Evolutionary conservation across 2,113 vertebrate genomes (phyloP), one percentile per base, ranked within the genome.

Genomic region (Muntiacus muntjak): DNA sequence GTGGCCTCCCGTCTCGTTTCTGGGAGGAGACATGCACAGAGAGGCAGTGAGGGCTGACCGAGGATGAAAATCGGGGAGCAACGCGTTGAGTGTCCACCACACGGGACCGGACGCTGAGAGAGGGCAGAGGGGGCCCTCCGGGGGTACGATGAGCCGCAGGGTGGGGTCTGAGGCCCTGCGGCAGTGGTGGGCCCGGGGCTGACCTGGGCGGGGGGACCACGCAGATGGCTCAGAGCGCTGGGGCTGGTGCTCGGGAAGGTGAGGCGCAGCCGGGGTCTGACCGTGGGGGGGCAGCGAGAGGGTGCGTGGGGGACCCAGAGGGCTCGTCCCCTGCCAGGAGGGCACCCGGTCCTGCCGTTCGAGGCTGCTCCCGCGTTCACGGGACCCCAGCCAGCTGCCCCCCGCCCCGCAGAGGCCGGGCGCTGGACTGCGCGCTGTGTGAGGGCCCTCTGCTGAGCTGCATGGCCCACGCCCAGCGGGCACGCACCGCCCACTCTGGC

Each of bases 221-320:
- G 2, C 30, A 21, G 10, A 28, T 1, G 19, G 58, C 19, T 13
- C 43, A 50, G 43, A 33, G 85, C 7, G 12, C 21, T 1, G 21
- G 16, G 40, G 52, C 14, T 3, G 33, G 54, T 15, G 67, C 67
- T 71, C 28, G 57, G 30, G 26, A 17, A 50, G 16, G 45, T 7
- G 17, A 26, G 3, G 76, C 7, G 0, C 17, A 30, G 45, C 19
- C 4, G 40, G 45, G 28, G 28, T 43, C 40, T 26, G 28, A 33
- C 52, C 14, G 2, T 28, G 23, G 57, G 2, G 1, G 1, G 6
- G 50, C 2, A 4, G 6, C 21, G 6, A 10, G n/a, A 17, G 43
- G 28, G 7, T 13, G 1, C 1, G 40, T 1, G n/a, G 30, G 47
- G 14, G 12, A 30, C 40, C 4, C 52, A 12, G 15, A 1, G n/a